A percentile compares a stretch with the other conserved stretches of the same genome.
These are phyloP conservation scores for Cossypha niveicapilla DNA, from an alignment of 2,797 vertebrate genomes.

Conservation along the genomic window DNA sequence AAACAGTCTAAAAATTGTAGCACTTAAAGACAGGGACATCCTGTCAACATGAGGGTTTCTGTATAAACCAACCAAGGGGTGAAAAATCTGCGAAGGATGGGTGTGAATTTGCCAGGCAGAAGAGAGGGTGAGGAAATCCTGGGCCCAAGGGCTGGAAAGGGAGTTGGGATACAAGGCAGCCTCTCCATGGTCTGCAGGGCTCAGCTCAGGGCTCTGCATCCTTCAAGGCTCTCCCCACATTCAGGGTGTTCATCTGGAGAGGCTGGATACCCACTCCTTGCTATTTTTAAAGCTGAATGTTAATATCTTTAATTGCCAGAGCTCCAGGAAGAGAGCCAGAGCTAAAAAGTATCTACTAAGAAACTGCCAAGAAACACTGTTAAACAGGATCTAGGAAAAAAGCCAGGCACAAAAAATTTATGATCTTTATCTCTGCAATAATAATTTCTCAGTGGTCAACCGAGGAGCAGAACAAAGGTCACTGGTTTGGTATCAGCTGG, in stretches of 20 bases:
- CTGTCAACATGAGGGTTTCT: background rate
- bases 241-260: background rate
- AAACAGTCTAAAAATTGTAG: background rate
- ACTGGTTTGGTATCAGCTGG: background rate
- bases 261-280: background rate
- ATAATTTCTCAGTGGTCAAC: constrained; percentile 41
- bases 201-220: background rate
- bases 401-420: constrained; percentile 44
- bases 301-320: constrained; percentile 48
- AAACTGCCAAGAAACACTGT: constrained; percentile 51
- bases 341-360: constrained; percentile 42
- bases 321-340: constrained; percentile 39
- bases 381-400: constrained; percentile 61
- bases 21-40: background rate
- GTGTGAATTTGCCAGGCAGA: background rate
- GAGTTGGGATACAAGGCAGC: background rate
- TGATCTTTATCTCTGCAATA: constrained; percentile 47
- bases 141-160: background rate
- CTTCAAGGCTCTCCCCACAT: background rate
- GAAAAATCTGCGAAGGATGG: background rate
- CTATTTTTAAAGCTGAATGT: constrained; percentile 36
- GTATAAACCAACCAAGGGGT: background rate
- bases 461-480: constrained; percentile 6
- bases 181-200: background rate
- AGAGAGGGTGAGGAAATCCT: background rate